Evolutionary conservation across 2,113 vertebrate genomes (phyloP), one percentile per base, ranked within the genome.

Genomic region (Climacteris rufus): DNA sequence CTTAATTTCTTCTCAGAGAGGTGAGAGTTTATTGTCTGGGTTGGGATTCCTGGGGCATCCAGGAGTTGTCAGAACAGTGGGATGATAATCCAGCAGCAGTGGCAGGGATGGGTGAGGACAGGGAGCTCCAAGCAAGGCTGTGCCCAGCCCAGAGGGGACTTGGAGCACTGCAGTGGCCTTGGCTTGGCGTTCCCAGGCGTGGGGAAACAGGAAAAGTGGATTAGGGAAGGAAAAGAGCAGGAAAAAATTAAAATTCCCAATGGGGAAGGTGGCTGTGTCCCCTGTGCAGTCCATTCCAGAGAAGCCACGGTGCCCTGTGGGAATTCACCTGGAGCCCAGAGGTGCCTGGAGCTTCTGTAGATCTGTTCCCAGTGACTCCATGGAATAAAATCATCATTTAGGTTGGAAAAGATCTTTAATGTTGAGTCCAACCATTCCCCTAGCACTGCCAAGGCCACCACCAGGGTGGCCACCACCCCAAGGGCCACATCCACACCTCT

Each of bases 251-350:
- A 42, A 72, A 42, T 72, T 17, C 33, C 49, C 2, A 0, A 5
- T 3, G 7, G 16, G 6, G 12, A 47, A 23, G 7, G 23, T 61
- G 49, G 2, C 11, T 79, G 20, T 81, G 53, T 20, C 3, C 31
- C 24, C 9, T 8, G 5, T 8, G n/a, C n/a, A 2, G 5, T 18
- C 28, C 16, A 3, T 35, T 27, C 37, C 52, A 57, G 37, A 27
- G 35, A 37, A 89, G 39, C 5, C 5, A 1, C 17, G 0, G 4
- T 53, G 40, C 27, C 13, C 4, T 70, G 24, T 0, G 4, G 19
- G 28, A 60, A 22, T 11, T 61, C 1, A 35, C 11, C 10, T 57
- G 52, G 13, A 22, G 17, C 42, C 47, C 44, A 45, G 60, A 23
- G 4, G 17, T n/a, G n/a, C n/a, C n/a, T n/a, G n/a, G n/a, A n/a